Evolutionary conservation across 2,797 vertebrate genomes (phyloP).

Genomic region (Lithobates sylvaticus): DNA sequence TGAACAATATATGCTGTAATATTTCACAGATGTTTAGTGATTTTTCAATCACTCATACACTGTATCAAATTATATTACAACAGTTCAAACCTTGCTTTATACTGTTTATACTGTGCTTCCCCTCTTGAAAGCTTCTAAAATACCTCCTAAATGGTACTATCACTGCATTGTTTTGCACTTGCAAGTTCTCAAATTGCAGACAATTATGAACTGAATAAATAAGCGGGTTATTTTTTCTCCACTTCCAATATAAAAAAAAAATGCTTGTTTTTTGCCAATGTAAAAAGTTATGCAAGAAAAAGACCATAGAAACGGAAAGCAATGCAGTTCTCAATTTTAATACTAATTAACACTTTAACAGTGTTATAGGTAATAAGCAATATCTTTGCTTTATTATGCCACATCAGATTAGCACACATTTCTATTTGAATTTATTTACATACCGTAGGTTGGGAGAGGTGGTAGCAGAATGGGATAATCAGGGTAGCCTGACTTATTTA

Average conservation of each 20-base stretch:
- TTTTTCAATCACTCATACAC: background rate
- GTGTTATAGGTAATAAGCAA: background rate
- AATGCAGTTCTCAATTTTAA: background rate
- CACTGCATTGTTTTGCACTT: background rate
- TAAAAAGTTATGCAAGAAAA: background rate
- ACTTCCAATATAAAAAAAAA: background rate
- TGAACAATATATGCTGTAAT: background rate
- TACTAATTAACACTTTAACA: background rate
- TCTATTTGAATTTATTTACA: background rate
- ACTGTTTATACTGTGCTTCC: background rate
- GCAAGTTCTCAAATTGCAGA: background rate
- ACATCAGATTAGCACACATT: background rate
- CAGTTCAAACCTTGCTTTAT: background rate
- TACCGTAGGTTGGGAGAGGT: background rate
- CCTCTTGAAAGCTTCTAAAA: background rate
- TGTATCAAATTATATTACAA: background rate
- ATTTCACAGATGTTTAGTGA: background rate
- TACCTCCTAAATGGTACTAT: background rate
- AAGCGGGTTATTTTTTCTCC: background rate
- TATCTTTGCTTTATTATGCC: background rate
- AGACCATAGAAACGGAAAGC: background rate
- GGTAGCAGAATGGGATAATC: background rate
- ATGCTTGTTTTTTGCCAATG: background rate
- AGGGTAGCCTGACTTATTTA: background rate
- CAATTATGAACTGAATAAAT: background rate